Conservation (phyloP, 2,797 vertebrate genomes). For the Catamblyrhynchus diadema region DNA sequence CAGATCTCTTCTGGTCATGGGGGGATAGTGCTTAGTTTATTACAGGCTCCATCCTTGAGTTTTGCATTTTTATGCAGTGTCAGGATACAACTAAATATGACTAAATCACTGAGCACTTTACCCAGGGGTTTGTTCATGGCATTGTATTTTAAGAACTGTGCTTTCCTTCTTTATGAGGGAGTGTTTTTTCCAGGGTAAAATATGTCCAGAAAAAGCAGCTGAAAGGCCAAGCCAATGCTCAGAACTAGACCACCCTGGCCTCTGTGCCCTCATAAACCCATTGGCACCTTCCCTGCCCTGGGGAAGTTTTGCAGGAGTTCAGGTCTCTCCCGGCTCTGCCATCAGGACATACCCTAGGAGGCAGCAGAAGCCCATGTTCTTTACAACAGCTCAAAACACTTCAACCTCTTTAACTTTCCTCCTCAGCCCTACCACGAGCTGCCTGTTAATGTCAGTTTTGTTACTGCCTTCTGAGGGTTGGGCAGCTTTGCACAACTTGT, state of each 20-base stretch:
- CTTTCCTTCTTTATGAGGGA: background rate
- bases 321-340: background rate
- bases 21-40: background rate
- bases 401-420: accelerated
- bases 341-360: slow-evolving; percentile 44
- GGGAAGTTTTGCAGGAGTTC: background rate
- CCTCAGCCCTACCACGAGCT: background rate
- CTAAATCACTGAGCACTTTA: background rate
- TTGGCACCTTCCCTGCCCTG: background rate
- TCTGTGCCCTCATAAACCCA: accelerated
- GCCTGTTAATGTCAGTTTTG: background rate
- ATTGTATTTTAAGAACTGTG: background rate
- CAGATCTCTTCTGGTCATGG: background rate
- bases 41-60: accelerated
- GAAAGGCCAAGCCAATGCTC: background rate
- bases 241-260: background rate
- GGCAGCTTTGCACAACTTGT: background rate
- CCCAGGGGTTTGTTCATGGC: background rate
- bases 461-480: background rate
- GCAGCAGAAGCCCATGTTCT: slow-evolving; percentile 36
- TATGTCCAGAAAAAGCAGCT: background rate
- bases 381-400: background rate
- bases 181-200: background rate
- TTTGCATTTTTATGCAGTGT: background rate
- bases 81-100: background rate